Base-by-base conservation (phyloP, 2,113 vertebrate genomes). In the Hippolais icterina region DNA sequence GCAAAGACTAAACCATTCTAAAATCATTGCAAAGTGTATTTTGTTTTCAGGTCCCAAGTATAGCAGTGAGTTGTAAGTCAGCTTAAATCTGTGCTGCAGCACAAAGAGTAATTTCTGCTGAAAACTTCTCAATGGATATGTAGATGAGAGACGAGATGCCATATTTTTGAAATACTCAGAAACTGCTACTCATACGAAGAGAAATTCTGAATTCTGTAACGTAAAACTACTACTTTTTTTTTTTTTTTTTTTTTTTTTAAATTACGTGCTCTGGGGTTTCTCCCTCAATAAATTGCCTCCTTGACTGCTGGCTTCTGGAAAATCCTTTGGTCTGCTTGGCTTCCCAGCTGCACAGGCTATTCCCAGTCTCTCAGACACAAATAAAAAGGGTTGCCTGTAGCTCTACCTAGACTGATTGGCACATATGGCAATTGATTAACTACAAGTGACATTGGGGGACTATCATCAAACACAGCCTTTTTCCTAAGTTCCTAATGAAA, bases 121-220 rank as follows among this genome's bases (percentile, higher is more conserved):
- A 94, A 95, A 94, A 96, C 96, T 97, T 95, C 97, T 97, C 97
- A 75, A 92, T 94, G 97, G 97, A 87, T 96, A 97, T 97, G 98
- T 64, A 98, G 97, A 98, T 98, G 95, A 97, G 90, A 92, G 69
- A 89, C 79, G 91, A 97, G 92, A 96, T 91, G 87, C 75, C 89
- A 94, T 42, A 46, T 96, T 94, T 68, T 92, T 98, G 97, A 98
- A 98, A 98, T 97, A 98, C 97, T 98, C 97, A 98, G 83, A 96
- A 97, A 93, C 94, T 91, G 94, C 97, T 97, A 97, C 96, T 88
- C 95, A 97, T 83, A 97, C 87, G 92, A 93, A 96, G 95, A 88
- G 90, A 97, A 97, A 95, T 81, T 91, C 89, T 97, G 96, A 97
- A 95, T 81, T 91, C 89, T 97, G 96, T 96, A 95, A 98, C 97